A percentile compares a stretch with the other conserved stretches of the same genome.
phyloP scores from a whole-genome alignment of 2,797 vertebrate genomes.

The Liparis tanakae region DNA sequence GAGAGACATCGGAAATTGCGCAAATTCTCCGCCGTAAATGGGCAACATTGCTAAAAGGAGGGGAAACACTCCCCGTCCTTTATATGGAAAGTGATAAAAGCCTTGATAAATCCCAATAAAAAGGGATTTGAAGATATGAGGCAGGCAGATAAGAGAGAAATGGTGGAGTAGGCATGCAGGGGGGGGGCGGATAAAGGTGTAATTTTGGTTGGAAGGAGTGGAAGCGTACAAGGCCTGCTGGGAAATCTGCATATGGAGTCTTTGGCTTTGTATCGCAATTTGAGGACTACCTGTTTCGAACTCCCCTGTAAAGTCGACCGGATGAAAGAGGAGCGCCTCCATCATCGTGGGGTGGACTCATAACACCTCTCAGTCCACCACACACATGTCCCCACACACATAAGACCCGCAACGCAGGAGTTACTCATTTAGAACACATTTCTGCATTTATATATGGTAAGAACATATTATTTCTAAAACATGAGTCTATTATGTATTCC shows the following conservation, averaged over 20 bases:
- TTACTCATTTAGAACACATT: background rate
- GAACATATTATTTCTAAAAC: background rate
- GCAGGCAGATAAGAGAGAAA: slow-evolving; percentile 59
- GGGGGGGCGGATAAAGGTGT: slow-evolving; percentile 66
- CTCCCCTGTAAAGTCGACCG: slow-evolving; percentile 23
- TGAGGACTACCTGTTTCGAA: slow-evolving; percentile 48
- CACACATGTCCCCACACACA: background rate
- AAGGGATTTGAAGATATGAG: slow-evolving; percentile 76
- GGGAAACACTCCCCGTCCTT: slow-evolving; percentile 69
- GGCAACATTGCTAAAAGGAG: slow-evolving; percentile 71
- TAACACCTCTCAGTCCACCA: slow-evolving; percentile 1
- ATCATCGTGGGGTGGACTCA: slow-evolving; percentile 11
- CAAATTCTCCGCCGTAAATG: slow-evolving; percentile 81
- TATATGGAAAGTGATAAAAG: slow-evolving; percentile 83
- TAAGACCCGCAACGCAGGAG: background rate
- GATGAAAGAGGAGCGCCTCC: slow-evolving; percentile 30
- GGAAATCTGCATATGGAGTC: slow-evolving; percentile 68
- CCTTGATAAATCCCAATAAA: slow-evolving; percentile 83
- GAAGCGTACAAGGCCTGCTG: slow-evolving; percentile 62
- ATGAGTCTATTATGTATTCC: background rate
- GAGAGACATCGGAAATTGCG: slow-evolving; percentile 83
- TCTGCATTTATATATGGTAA: background rate
- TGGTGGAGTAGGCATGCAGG: slow-evolving; percentile 60
- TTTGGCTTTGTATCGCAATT: slow-evolving; percentile 52
- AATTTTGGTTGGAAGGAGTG: slow-evolving; percentile 63